Base-by-base conservation (phyloP, 1,140 invertebrate genomes). In the Cotesia glomerata region DNA sequence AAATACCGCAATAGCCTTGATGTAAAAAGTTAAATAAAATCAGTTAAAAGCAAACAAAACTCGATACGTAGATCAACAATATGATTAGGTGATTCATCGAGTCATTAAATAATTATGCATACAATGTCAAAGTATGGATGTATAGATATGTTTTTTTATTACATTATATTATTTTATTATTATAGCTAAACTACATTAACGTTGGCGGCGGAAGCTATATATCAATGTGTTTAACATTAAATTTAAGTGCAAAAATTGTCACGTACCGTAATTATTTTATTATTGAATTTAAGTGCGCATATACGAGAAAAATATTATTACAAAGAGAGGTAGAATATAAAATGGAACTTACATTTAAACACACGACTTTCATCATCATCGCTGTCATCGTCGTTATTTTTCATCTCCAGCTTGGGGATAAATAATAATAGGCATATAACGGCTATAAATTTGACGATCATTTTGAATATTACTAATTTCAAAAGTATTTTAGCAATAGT, bases 391-490 rank as follows among this genome's bases (percentile, higher is more conserved):
- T 78, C 65, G 5, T 35, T 62, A 5, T 77, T 76, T 36, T 79
- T 84, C 4, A 79, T 82, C 72, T 90, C 90, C 11, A 94, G 83
- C 78, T 92, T 92, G 0, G 93, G 93, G 65, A 94, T 90, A 72
- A 94, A 92, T 7, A 94, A 80, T 67, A 94, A 79, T 73, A 94
- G 85, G 79, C 91, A 94, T 66, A 94, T 89, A 1, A 93, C 83
- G 0, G 91, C 92, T 45, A 94, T 90, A 79, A 93, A 93, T 79
- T 93, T 93, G 14, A 94, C 91, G 62, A 93, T 91, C 83, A 94
- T 91, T 81, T 94, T 93, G 76, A 94, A 93, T 73, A 94, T 91
- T 1, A 93, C 84, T 5, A 94, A 78, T 80, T 94, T 93, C 8
- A 94, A 80, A 54, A 93, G 70, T 54, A 93, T 89, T 82, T 93